phyloP scores from a whole-genome alignment of 2,888 invertebrate species.

The Drosophila testacea region DNA sequence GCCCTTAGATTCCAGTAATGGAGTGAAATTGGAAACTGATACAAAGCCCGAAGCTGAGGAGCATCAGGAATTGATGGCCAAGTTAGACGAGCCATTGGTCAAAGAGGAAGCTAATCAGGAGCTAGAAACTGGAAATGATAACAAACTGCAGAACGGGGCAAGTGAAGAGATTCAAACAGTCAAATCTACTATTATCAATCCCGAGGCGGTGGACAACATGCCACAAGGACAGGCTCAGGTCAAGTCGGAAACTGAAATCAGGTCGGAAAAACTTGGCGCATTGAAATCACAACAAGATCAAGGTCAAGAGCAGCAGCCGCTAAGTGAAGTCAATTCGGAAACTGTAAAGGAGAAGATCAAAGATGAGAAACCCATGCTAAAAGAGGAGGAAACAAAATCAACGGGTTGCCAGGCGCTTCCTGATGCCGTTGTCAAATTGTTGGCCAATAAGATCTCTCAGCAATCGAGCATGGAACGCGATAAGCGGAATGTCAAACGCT shows the following conservation, averaged over 20 bases:
- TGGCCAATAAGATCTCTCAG: constrained; percentile 54
- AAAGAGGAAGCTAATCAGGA: background rate
- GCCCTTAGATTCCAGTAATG: background rate
- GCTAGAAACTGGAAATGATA: background rate
- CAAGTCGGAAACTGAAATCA: background rate
- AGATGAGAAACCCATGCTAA: background rate
- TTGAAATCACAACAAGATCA: background rate
- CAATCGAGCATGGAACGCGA: constrained; percentile 40
- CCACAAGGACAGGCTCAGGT: background rate
- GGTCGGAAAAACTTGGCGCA: background rate
- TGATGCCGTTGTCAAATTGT: constrained; percentile 60
- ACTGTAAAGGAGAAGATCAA: background rate
- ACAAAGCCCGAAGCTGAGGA: background rate
- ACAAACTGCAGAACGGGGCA: background rate
- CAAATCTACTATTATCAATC: background rate
- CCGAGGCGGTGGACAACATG: background rate
- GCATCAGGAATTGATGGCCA: background rate
- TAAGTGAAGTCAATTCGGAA: background rate
- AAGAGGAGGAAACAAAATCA: background rate
- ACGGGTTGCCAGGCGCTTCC: constrained; percentile 22
- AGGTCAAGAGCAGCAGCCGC: background rate
- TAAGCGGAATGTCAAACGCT: constrained; percentile 42
- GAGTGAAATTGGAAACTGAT: background rate
- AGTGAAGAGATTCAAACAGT: constrained; percentile 1
- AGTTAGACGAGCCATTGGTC: background rate